Evolutionary conservation across 2,113 vertebrate genomes (phyloP).

Genomic region (Suncus etruscus): DNA sequence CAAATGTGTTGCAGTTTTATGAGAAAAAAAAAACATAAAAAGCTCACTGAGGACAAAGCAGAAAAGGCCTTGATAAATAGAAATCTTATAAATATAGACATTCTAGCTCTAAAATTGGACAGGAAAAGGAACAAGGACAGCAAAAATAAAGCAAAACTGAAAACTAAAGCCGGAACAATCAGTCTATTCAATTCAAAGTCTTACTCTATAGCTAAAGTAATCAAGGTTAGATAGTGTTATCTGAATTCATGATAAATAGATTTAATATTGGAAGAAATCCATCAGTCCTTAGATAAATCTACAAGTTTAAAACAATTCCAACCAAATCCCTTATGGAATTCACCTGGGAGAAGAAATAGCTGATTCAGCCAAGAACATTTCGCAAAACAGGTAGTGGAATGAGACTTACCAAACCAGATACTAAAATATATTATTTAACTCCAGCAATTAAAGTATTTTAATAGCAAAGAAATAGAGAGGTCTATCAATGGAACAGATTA

Average conservation of each 20-base stretch:
- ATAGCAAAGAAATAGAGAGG: background rate
- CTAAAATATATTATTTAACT: background rate
- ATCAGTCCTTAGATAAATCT: slow-evolving; percentile 3
- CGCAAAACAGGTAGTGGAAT: background rate
- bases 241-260: background rate
- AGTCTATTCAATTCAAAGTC: background rate
- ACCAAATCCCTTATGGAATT: background rate
- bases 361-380: background rate
- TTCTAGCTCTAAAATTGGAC: slow-evolving; percentile 4
- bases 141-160: background rate
- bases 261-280: slow-evolving; percentile 27
- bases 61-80: background rate
- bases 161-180: background rate
- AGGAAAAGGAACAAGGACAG: background rate
- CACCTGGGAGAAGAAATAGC: background rate
- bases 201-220: background rate
- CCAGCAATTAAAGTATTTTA: background rate
- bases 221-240: background rate
- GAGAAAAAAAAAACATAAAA: background rate
- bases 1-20: background rate
- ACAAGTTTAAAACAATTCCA: slow-evolving; percentile 20
- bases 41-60: background rate
- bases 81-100: background rate
- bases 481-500: background rate
- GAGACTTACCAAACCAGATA: background rate